phyloP scores from a whole-genome alignment of 2,797 vertebrate genomes.

The Lutjanus argentimaculatus region DNA sequence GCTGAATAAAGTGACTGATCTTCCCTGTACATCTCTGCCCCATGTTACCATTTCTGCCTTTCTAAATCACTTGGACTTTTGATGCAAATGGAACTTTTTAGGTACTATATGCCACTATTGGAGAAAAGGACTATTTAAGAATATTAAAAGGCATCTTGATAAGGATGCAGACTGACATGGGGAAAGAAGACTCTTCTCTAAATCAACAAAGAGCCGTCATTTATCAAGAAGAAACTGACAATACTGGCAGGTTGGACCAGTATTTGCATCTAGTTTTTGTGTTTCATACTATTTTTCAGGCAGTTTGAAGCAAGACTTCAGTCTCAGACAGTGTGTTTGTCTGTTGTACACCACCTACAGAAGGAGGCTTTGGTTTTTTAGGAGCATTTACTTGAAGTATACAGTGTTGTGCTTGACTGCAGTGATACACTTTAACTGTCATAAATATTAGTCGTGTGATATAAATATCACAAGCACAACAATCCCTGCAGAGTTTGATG shows the following conservation, averaged over 20 bases:
- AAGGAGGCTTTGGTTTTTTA: conserved; percentile 7
- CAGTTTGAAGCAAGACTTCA: conserved; percentile 3
- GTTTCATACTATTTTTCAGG: conserved; percentile 10
- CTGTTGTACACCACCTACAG: not conserved
- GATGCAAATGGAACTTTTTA: conserved; percentile 18
- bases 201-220: not conserved
- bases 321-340: conserved; percentile 8
- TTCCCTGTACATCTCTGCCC: conserved; percentile 29
- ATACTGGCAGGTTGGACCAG: not conserved
- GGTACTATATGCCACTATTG: not conserved
- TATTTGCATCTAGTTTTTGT: not conserved
- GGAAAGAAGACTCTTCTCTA: conserved; percentile 6
- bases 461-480: conserved; percentile 5
- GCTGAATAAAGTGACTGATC: conserved; percentile 60
- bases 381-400: conserved; percentile 43
- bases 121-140: conserved; percentile 6
- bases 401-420: conserved; percentile 25
- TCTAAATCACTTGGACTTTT: conserved; percentile 30
- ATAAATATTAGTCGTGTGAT: not conserved
- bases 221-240: not conserved
- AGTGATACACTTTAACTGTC: conserved; percentile 1
- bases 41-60: not conserved
- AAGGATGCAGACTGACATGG: conserved; percentile 1
- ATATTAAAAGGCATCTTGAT: conserved; percentile 1
- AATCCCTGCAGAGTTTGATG: not conserved